Base-by-base conservation (phyloP, 2,797 vertebrate species). In the Geotrypetes seraphini region DNA sequence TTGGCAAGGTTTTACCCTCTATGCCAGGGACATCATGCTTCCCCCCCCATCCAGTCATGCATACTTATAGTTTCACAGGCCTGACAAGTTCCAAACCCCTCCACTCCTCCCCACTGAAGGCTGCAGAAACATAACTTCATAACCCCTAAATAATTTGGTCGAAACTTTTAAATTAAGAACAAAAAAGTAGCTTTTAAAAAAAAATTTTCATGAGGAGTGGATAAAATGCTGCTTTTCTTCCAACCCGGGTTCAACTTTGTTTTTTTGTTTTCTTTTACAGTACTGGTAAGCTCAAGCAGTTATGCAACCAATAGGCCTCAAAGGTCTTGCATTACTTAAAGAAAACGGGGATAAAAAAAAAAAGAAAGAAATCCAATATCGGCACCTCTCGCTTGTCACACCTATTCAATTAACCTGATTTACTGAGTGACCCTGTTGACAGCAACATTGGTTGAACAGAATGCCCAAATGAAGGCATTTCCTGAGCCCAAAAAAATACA, bases 401-500 rank as follows among this genome's bases (percentile, higher is more conserved):
- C 49, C 32, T 74, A 43, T 57, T 38, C 63, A 53, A 57, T 60
- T 46, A 69, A 60, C 52, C 65, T 53, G 28, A 53, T 59, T 59
- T 55, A 53, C 48, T 66, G 57, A 60, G 39, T 44, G 55, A 72
- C 69, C 70, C 71, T 74, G 68, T 73, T 69, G 42, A n/a, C n/a
- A n/a, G n/a, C n/a, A 51, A 73, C 52, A 60, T 50, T 51, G 60
- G 45, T 62, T 65, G 52, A 55, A 19, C 39, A 60, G 58, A 61
- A 59, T 18, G 43, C 67, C 61, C 30, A 70, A 63, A 57, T 63
- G 66, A 71, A 63, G 64, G 70, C 45, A 61, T 66, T 78, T 83
- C 81, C 80, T 83, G 81, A 84, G 79, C 69, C 71, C n/a, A n/a
- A 67, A 72, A 73, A 74, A 56, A 74, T 73, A 77, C 60, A 69